Evolutionary conservation across 1,140 invertebrate species (phyloP).

Genomic region (Bombus terrestris): DNA sequence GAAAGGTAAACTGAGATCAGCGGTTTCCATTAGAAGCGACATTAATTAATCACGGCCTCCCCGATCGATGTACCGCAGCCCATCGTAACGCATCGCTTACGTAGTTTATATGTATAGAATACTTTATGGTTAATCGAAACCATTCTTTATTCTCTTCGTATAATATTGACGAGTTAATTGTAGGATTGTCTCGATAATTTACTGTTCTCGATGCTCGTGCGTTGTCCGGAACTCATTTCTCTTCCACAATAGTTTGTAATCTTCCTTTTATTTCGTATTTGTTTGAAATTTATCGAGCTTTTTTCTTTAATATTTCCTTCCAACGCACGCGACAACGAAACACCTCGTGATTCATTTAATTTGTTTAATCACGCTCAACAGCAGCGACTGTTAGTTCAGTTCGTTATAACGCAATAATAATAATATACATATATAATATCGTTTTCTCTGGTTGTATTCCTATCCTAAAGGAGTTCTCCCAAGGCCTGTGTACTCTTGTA

Average conservation of each 20-base stretch:
- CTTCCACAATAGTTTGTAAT: no score
- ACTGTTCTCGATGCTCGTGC: constrained; percentile 24
- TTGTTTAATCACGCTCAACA: neutral
- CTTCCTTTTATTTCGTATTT: neutral
- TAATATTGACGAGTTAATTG: constrained; percentile 66
- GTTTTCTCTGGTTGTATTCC: neutral
- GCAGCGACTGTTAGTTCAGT: constrained; percentile 21
- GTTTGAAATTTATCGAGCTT: neutral
- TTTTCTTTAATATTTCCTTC: neutral
- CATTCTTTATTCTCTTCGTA: constrained; percentile 24
- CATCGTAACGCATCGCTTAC: constrained; percentile 30
- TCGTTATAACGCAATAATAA: constrained; percentile 22
- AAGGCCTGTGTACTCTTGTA: constrained; percentile 13
- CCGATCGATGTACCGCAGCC: constrained; percentile 53
- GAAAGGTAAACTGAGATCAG: constrained; percentile 7
- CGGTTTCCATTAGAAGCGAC: neutral
- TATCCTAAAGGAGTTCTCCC: constrained; percentile 13
- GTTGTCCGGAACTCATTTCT: neutral
- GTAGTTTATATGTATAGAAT: constrained; percentile 33
- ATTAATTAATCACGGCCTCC: constrained; percentile 5
- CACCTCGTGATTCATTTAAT: neutral
- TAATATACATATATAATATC: constrained; percentile 2
- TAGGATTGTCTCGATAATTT: constrained; percentile 68
- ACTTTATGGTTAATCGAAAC: constrained; percentile 43
- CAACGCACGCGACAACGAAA: constrained; percentile 23